Evolutionary conservation across 1,140 invertebrate species (phyloP).

Genomic region (Drosophila tristis): DNA sequence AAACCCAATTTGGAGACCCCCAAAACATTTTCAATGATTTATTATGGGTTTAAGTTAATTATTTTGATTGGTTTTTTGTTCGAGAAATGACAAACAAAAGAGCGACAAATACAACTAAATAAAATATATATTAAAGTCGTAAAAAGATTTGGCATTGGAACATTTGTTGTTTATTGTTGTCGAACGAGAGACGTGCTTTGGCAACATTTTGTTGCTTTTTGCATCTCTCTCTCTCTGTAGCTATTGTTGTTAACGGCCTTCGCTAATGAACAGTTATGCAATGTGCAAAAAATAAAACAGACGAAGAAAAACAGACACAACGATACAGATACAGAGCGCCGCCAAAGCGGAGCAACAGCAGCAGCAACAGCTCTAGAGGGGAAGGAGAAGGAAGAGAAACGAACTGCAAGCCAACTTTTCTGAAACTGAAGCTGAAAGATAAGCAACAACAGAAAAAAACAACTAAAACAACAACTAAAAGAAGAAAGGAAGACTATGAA

Average conservation of each 20-base stretch:
- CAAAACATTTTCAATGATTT: too few species aligned
- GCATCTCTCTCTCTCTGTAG: conserved; percentile 22
- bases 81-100: conserved; percentile 21
- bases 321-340: too few species aligned
- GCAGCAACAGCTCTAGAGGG: conserved; percentile 1
- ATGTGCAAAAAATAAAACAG: conserved; percentile 66
- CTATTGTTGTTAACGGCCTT: conserved; percentile 67
- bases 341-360: conserved; percentile 17
- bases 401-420: conserved; percentile 44
- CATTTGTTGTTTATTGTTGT: conserved; percentile 22
- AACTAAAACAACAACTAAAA: too few species aligned
- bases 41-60: too few species aligned
- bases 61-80: conserved; percentile 8
- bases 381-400: conserved; percentile 26
- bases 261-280: conserved; percentile 80
- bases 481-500: too few species aligned
- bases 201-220: conserved; percentile 46
- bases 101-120: conserved; percentile 14
- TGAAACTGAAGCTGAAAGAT: conserved; percentile 42
- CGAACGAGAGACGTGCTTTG: conserved; percentile 52
- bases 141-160: conserved; percentile 66
- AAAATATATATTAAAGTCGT: conserved; percentile 20
- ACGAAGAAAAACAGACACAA: conserved; percentile 30
- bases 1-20: neutral
- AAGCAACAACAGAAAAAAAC: conserved; percentile 17